Conservation (phyloP, 2,113 vertebrate species). For the Hyaena hyaena region DNA sequence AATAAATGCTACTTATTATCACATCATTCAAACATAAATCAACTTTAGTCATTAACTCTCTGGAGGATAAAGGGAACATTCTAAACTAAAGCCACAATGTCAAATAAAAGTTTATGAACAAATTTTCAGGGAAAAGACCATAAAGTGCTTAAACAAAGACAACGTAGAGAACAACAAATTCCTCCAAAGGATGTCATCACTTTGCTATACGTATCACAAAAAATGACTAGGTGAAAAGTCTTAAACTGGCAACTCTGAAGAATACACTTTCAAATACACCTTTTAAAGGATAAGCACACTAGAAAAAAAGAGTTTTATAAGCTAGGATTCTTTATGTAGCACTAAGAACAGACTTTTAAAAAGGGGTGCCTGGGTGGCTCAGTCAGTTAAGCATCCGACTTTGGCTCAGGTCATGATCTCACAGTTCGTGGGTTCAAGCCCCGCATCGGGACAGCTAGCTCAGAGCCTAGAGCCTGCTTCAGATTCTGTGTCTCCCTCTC, state of each 20-base stretch:
- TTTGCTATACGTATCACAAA: not conserved
- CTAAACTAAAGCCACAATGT: conserved; percentile 42
- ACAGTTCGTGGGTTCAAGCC: too few species aligned
- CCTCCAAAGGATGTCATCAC: not conserved
- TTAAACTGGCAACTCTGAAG: not conserved
- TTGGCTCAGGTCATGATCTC: too few species aligned
- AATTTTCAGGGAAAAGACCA: conserved; percentile 15
- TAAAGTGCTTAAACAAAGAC: not conserved
- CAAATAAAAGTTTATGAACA: conserved; percentile 49
- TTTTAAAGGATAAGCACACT: conserved; percentile 18
- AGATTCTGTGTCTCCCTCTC: too few species aligned
- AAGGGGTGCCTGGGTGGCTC: too few species aligned
- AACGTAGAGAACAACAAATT: not conserved
- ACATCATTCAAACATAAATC: not conserved
- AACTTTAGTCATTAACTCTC: not conserved
- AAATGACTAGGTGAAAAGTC: not conserved
- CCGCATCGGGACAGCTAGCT: too few species aligned
- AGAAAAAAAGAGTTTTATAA: conserved; percentile 26
- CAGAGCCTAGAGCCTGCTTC: too few species aligned
- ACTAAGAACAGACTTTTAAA: conserved; percentile 10
- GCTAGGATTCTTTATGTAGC: not conserved
- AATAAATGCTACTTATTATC: not conserved
- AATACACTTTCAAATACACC: not conserved
- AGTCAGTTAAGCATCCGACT: too few species aligned
- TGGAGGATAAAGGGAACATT: not conserved